A percentile compares a stretch with the other conserved stretches of the same genome.
Evolutionary conservation across 1,140 invertebrate genomes (phyloP).

Genomic region (Neodiprion pinetum): DNA sequence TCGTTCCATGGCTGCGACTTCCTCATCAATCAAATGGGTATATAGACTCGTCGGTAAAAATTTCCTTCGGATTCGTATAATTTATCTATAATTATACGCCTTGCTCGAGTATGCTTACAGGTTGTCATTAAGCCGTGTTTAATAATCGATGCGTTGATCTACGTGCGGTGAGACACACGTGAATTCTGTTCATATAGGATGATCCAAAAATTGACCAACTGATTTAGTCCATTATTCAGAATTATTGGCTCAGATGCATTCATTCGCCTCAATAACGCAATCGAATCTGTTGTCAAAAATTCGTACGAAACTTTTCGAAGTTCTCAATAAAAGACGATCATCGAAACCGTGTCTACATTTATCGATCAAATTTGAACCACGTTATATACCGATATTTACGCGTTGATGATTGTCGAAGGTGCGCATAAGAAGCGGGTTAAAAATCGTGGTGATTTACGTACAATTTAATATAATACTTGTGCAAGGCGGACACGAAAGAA

Average conservation of each 20-base stretch:
- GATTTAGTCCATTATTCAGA: background rate
- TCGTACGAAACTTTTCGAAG: no score
- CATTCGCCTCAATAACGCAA: no score
- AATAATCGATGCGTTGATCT: background rate
- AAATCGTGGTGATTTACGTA: background rate
- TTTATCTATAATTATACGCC: background rate
- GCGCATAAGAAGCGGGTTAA: background rate
- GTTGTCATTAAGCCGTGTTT: background rate
- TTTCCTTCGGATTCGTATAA: background rate
- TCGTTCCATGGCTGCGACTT: background rate
- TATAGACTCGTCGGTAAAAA: background rate
- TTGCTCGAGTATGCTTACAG: background rate
- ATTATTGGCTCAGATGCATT: no score
- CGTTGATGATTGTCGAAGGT: background rate
- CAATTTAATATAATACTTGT: constrained; percentile 1
- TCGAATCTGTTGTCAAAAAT: no score
- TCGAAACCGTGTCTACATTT: background rate
- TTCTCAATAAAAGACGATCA: no score
- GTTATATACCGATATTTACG: background rate
- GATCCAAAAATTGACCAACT: background rate
- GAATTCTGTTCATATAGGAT: background rate
- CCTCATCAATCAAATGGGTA: background rate
- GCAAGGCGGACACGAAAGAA: background rate
- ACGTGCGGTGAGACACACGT: background rate
- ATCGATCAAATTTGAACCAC: background rate